Percentiles rank a stretch among this genome's conserved stretches.
phyloP scores from a whole-genome alignment of 2,888 invertebrate genomes.

The Platycheirus albimanus region DNA sequence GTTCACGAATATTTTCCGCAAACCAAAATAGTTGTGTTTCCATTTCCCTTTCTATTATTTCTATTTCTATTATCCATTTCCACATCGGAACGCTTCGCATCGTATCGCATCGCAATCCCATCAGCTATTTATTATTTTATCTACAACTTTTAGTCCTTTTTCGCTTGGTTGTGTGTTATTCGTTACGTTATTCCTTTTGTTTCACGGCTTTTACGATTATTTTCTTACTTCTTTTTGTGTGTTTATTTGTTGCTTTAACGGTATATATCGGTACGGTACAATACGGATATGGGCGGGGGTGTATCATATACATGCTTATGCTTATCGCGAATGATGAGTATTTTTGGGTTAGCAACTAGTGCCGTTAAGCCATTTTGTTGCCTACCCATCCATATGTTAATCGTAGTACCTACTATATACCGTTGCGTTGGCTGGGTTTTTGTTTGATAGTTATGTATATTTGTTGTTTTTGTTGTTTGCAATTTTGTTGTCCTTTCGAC shows the following conservation, averaged over 20 bases:
- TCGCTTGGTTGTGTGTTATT: too few relatives aligned
- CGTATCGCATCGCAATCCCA: too few relatives aligned
- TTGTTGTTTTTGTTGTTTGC: slow-evolving; percentile 34
- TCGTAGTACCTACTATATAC: slow-evolving; percentile 15
- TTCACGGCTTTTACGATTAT: slow-evolving; percentile 67
- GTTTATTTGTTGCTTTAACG: slow-evolving; percentile 34
- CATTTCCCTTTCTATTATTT: slow-evolving; percentile 27
- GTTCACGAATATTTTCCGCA: slow-evolving; percentile 61
- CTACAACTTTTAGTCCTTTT: slow-evolving; percentile 44
- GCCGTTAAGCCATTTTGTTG: slow-evolving; percentile 27
- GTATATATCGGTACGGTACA: slow-evolving; percentile 7
- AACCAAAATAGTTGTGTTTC: slow-evolving; percentile 49
- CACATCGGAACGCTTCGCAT: too few relatives aligned
- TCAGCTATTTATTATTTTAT: too few relatives aligned
- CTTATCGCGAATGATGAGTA: slow-evolving; percentile 62
- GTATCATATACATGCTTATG: slow-evolving; percentile 57
- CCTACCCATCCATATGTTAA: slow-evolving; percentile 63
- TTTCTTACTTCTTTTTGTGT: slow-evolving; percentile 49
- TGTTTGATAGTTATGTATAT: slow-evolving; percentile 35
- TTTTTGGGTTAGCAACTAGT: slow-evolving; percentile 69
- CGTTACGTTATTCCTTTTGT: slow-evolving; percentile 48
- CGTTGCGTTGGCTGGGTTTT: not conserved
- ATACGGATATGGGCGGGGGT: not conserved
- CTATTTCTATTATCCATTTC: too few relatives aligned
- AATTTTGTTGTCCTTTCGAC: slow-evolving; percentile 19